Evolutionary conservation across 1,140 invertebrate species (phyloP), one percentile per base, ranked within the genome.

Genomic region (Odontomachus brunneus): DNA sequence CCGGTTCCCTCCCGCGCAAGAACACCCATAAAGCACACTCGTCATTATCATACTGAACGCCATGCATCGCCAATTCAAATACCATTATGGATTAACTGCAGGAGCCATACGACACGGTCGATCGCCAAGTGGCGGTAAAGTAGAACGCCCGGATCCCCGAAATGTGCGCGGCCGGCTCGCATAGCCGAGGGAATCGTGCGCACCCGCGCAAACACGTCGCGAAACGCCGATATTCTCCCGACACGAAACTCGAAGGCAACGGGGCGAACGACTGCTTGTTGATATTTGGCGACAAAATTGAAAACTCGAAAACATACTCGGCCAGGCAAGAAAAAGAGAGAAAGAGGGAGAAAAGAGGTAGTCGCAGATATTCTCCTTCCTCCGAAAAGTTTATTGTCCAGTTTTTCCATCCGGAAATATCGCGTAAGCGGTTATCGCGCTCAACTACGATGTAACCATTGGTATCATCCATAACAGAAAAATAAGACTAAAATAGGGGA

Each of bases 11-110:
- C 19, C 14, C 1, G 22, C 17, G 22, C 57, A 71, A 81, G 48
- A 71, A 87, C 26, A 51, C 3, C 48, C 29, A 60, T 74, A 72
- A 73, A 73, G 38, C 19, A 55, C 55, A 81, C 60, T 48, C 49
- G 11, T 63, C 44, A 57, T 86, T 74, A 83, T 78, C 48, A 74
- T 84, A 74, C 19, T 26, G 44, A 81, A 74, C 59, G 51, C 51
- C 29, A 60, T 71, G 53, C 51, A 80, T 80, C 51, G 48, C 51
- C 66, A 24, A 82, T 82, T 82, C 57, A 60, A 74, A 62, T 69
- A 55, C 3, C 60, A 14, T 69, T 38, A 44, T 17, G 5, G 11
- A 63, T 74, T 51, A 55, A 85, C 63, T 15, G 17, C 26, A 3
- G 11, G 11, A 7, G 33, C 26, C 24, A 15, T 19, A 51, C 59